Base-by-base conservation (phyloP, 2,888 invertebrate genomes). In the Papilio elwesi region DNA sequence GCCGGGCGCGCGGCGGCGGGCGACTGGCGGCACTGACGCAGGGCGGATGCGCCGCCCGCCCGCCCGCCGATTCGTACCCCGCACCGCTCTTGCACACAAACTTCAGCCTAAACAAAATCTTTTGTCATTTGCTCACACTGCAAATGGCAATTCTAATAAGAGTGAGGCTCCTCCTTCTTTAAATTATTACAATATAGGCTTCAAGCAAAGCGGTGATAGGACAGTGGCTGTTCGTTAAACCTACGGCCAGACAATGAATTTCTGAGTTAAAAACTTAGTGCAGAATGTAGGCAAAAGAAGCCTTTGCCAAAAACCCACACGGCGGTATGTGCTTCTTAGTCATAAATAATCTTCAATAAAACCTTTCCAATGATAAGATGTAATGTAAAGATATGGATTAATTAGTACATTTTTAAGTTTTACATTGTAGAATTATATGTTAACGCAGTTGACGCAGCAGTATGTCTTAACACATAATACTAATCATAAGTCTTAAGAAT, bases 21-120 rank as follows among this genome's bases (percentile, higher is more conserved):
- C 90, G 87, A 90, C 92, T 90, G 87, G 81, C 87, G 87, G 84
- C 81, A 89, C 84, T 91, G 92, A 85, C 92, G 92, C 92, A 92
- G 92, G 91, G 91, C 90, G 89, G 90, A 89, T 90, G 92, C 92
- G 91, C 90, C 90, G 88, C 88, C 87, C 82, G 87, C 86, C 87
- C 84, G 87, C 87, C 82, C 87, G 86, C 86, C 84, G 87, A 89
- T 90, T 91, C 92, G 92, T 91, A 85, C 85, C 82, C 87, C 87
- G 87, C 87, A 76, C 84, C 78, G 80, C 77, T 78, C 81, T 79
- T 79, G 78, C 80, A 78, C 75, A 78, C 79, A 80, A 79, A 82
- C 83, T 85, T 76, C 55, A 48, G 68, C 70, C 71, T 76, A 62
- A 69, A 73, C 71, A 72, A 70, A 75, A 76, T 76, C 75, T 77